These are phyloP conservation scores for Lasioglossum figueresi DNA, from an alignment of 2,888 invertebrate genomes.

Conservation along the genomic window DNA sequence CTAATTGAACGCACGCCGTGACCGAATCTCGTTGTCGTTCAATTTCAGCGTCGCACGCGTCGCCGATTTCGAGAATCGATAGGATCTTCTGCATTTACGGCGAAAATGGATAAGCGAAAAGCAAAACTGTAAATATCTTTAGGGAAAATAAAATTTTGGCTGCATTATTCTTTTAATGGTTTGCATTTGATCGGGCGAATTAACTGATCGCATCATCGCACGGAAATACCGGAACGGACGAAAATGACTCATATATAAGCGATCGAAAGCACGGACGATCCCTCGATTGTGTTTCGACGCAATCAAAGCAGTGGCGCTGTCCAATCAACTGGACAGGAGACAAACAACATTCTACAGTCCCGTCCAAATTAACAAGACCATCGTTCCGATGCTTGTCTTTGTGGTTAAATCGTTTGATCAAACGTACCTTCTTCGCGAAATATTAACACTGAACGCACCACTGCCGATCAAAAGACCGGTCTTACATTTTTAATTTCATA, in stretches of 20 bases:
- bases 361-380: neutral
- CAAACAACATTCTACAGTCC: neutral
- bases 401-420: too few relatives aligned
- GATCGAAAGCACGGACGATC: neutral
- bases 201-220: neutral
- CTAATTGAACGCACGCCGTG: neutral
- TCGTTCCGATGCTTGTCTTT: neutral
- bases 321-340: neutral
- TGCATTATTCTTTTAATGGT: too few relatives aligned
- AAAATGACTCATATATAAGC: neutral
- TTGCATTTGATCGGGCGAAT: neutral
- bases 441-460: neutral
- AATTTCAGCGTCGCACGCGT: neutral
- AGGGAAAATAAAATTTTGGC: too few relatives aligned
- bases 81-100: neutral
- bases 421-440: neutral
- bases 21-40: neutral
- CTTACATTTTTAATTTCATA: too few relatives aligned
- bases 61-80: neutral
- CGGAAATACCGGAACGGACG: neutral
- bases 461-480: too few relatives aligned
- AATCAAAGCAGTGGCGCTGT: neutral
- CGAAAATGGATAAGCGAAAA: neutral
- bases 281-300: neutral
- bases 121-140: too few relatives aligned